A percentile compares a stretch with the other conserved stretches of the same genome.
Conservation (phyloP, 23 tunicate genomes). For the Clavelina lepadiformis region DNA sequence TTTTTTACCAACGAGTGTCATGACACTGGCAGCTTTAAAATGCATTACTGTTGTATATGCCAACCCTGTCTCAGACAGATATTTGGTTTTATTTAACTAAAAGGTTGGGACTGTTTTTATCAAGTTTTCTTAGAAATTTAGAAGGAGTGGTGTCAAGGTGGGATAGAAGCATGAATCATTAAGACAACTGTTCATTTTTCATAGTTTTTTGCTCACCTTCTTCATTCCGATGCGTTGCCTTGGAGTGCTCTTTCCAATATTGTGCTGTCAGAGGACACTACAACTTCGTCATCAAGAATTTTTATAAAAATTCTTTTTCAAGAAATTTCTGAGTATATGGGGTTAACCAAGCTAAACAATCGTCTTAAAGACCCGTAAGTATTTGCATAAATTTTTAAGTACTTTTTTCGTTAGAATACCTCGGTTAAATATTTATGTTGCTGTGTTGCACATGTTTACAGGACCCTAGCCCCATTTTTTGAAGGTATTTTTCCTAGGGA, state of each 20-base stretch:
- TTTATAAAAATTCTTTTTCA: constrained; percentile 92
- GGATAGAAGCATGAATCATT: background rate
- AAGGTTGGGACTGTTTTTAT: no score
- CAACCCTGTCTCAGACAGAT: no score
- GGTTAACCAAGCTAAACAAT: constrained; percentile 72
- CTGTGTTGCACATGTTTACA: constrained; percentile 8
- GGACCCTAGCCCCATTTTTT: constrained; percentile 81
- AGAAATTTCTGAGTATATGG: constrained; percentile 81
- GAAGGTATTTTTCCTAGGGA: constrained; percentile 92
- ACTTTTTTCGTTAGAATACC: background rate
- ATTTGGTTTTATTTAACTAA: no score
- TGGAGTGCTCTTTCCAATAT: constrained; percentile 87
- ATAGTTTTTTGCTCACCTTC: constrained; percentile 88
- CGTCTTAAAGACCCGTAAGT: constrained; percentile 84
- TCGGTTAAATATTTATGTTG: background rate
- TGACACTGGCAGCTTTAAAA: no score
- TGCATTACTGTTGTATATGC: no score
- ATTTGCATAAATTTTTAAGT: background rate
- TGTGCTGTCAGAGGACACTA: constrained; percentile 62
- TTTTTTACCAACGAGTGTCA: no score
- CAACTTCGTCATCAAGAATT: constrained; percentile 85
- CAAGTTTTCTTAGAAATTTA: no score
- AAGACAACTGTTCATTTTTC: background rate
- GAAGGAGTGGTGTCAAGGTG: background rate
- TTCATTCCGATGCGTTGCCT: constrained; percentile 82